phyloP scores from a whole-genome alignment of 2,113 vertebrate genomes.

The Nyctibius bracteatus region DNA sequence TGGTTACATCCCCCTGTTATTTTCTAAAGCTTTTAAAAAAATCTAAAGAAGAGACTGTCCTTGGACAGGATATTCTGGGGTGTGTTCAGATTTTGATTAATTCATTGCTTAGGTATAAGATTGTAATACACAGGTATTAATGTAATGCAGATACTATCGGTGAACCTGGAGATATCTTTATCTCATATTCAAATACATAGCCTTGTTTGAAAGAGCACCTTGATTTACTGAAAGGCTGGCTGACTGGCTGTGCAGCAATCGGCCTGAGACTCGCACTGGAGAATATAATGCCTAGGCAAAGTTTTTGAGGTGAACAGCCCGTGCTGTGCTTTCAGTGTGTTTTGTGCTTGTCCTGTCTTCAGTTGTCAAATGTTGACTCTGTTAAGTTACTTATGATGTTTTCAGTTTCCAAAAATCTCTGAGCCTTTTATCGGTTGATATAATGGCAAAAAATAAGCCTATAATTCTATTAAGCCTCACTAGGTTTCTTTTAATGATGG shows the following conservation, averaged over 20 bases:
- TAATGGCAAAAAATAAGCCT: slow-evolving; percentile 26
- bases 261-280: not conserved
- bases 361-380: slow-evolving; percentile 40
- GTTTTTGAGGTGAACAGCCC: not conserved
- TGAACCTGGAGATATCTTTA: not conserved
- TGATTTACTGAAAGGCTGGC: not conserved
- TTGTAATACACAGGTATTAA: not conserved
- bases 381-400: slow-evolving; percentile 27
- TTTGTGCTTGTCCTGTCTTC: slow-evolving; percentile 33
- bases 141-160: not conserved
- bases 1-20: not conserved
- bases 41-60: not conserved
- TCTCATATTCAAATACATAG: not conserved
- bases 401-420: slow-evolving; percentile 27
- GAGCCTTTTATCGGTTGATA: slow-evolving; percentile 46
- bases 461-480: slow-evolving; percentile 47
- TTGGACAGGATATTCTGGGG: not conserved
- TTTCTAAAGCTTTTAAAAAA: not conserved
- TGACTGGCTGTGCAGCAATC: not conserved
- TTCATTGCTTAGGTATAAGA: not conserved
- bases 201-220: not conserved
- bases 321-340: not conserved
- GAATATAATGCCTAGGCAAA: not conserved
- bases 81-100: not conserved
- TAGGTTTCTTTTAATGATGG: not conserved